Evolutionary conservation across 2,113 vertebrate genomes (phyloP).

Genomic region (Neotoma lepida): DNA sequence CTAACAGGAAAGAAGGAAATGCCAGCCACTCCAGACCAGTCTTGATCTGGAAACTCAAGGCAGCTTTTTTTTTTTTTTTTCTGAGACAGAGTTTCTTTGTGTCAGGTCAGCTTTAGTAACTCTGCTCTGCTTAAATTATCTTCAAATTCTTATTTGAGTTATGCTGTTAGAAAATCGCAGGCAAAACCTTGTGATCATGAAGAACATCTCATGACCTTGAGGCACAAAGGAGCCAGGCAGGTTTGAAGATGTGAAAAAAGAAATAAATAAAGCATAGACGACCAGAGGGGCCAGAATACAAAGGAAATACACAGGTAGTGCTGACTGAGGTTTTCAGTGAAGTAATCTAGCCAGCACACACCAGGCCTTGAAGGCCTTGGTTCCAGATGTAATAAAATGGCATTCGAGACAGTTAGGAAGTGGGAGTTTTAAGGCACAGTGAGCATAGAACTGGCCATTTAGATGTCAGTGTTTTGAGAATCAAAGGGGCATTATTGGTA

Average conservation of each 20-base stretch:
- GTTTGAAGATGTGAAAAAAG: neutral
- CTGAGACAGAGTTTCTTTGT: neutral
- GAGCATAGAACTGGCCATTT: neutral
- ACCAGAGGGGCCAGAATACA: neutral
- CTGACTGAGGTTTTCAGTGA: neutral
- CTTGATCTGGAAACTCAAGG: neutral
- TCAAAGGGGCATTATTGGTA: neutral
- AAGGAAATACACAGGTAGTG: neutral
- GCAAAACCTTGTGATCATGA: neutral
- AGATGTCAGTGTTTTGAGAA: slow-evolving; percentile 15
- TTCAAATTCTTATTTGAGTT: neutral
- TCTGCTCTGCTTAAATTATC: neutral
- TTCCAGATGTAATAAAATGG: slow-evolving; percentile 2
- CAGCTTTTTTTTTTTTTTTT: neutral
- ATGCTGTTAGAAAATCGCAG: neutral
- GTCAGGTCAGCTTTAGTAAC: neutral
- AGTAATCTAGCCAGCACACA: neutral
- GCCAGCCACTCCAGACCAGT: neutral
- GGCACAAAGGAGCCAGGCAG: neutral
- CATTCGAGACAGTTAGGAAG: neutral
- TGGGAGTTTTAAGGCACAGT: neutral
- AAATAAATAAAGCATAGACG: neutral
- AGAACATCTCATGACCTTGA: neutral
- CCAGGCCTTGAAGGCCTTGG: neutral
- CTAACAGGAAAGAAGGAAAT: neutral